Conservation (phyloP, 2,113 vertebrate genomes). For the Sander vitreus region DNA sequence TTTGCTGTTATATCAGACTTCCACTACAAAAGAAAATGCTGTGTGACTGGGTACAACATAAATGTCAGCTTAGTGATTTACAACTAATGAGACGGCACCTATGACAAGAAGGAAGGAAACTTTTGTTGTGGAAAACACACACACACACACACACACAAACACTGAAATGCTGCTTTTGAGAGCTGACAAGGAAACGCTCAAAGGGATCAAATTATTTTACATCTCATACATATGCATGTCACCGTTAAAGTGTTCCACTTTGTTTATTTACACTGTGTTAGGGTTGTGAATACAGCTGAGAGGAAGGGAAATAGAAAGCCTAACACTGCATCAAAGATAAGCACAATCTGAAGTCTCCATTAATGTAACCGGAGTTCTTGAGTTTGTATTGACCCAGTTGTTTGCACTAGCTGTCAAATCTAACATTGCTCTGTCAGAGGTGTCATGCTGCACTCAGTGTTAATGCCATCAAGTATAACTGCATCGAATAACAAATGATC, state of each 20-base stretch:
- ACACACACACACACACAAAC: conserved; percentile 30
- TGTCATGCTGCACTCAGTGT: neutral
- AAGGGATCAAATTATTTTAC: conserved; percentile 78
- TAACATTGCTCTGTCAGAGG: conserved; percentile 27
- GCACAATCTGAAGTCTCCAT: conserved; percentile 41
- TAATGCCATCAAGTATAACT: conserved; percentile 13
- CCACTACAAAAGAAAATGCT: conserved; percentile 55
- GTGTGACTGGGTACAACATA: conserved; percentile 67
- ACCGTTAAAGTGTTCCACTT: conserved; percentile 65
- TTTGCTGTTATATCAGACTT: conserved; percentile 62
- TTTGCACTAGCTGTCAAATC: conserved; percentile 45
- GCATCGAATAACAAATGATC: conserved; percentile 4
- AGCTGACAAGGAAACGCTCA: conserved; percentile 77
- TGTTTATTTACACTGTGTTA: conserved; percentile 72
- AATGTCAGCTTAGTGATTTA: conserved; percentile 76
- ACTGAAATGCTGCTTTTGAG: conserved; percentile 69
- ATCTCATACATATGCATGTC: conserved; percentile 82
- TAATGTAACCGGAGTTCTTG: conserved; percentile 25
- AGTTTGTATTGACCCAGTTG: conserved; percentile 56
- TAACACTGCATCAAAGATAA: conserved; percentile 50
- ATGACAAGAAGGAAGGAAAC: conserved; percentile 75
- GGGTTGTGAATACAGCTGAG: conserved; percentile 65
- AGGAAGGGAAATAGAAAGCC: conserved; percentile 54
- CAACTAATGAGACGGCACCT: conserved; percentile 80
- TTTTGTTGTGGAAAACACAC: conserved; percentile 76